phyloP scores from a whole-genome alignment of 1,140 invertebrate species.

The Chironomus striatipennis region DNA sequence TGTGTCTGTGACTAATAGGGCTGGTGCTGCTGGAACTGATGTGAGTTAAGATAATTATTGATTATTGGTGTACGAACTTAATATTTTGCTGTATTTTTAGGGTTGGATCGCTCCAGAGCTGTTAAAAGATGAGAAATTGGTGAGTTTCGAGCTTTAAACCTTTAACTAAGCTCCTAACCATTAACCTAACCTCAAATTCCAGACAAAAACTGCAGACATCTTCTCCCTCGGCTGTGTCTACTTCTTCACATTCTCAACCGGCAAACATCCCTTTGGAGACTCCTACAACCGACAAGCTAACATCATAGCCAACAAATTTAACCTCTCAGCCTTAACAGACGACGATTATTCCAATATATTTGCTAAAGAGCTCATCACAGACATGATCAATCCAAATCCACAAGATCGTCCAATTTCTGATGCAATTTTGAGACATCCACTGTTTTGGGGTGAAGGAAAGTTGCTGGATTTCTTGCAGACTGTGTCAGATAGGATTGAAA shows the following conservation, averaged over 20 bases:
- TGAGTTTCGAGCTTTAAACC: too few relatives aligned
- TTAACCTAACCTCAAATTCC: constrained; percentile 34
- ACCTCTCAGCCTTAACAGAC: constrained; percentile 41
- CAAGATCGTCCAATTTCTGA: constrained; percentile 63
- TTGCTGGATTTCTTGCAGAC: constrained; percentile 81
- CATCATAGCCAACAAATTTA: constrained; percentile 69
- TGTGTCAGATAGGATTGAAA: constrained; percentile 93
- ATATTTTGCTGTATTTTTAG: too few relatives aligned
- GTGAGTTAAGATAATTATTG: background rate
- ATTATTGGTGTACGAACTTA: too few relatives aligned
- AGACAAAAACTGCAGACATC: constrained; percentile 94
- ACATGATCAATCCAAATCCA: constrained; percentile 73
- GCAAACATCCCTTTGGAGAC: constrained; percentile 95
- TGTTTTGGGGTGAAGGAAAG: constrained; percentile 83
- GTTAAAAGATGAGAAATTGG: constrained; percentile 65
- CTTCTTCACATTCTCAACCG: constrained; percentile 88
- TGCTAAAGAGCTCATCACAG: constrained; percentile 63
- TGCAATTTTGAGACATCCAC: constrained; percentile 76
- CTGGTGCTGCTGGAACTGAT: constrained; percentile 91
- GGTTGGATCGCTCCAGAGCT: constrained; percentile 99
- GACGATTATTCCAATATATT: constrained; percentile 38
- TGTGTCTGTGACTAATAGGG: constrained; percentile 81
- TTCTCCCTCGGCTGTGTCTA: constrained; percentile 97
- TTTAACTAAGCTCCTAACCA: too few relatives aligned
- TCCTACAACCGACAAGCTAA: constrained; percentile 79